Evolutionary conservation across 2,888 invertebrate species (phyloP), one percentile per base, ranked within the genome.

Genomic region (Drosophila mimica): DNA sequence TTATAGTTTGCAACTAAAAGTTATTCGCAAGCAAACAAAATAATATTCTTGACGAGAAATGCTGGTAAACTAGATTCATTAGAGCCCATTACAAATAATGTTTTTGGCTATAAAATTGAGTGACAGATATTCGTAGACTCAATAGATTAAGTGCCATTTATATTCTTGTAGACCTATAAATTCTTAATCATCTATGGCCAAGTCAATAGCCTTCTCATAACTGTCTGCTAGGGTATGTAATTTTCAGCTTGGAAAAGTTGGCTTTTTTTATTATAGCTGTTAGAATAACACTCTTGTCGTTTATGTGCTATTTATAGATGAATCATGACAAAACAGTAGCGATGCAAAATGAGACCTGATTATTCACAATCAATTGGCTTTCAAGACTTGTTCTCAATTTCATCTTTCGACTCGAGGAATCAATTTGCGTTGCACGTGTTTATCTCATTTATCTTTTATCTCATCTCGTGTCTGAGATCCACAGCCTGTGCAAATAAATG

Each of bases 401-500:
- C 46, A 20, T 46, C 46, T 8, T 7, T 46, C 25, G 46, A 20
- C 34, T 15, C 51, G 64, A 34, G 38, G 46, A 48, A 46, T 60
- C 81, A 70, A 67, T 66, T 79, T 59, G 52, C 70, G 20, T 7
- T 80, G 84, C 84, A 90, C 84, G 90, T 90, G 90, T 59, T 76
- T 82, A 81, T 69, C 71, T 74, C 72, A 68, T 81, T 76, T 66
- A 79, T 90, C 76, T 81, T 79, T 69, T 72, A 69, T 78, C 80
- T 54, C 33, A 28, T 8, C 15, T 8, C 15, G 15, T 61, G 52
- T 31, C 63, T 71, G 63, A 68, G 70, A 74, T 67, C 65, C 61
- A 38, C 60, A 46, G 60, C 54, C 70, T 69, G 62, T 64, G 67
- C 66, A 70, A 74, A 83, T 81, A 78, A 91, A 88, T 88, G 87